Evolutionary conservation across 2,888 invertebrate genomes (phyloP), one percentile per base, ranked within the genome.

Genomic region (Yponomeuta sedellus): DNA sequence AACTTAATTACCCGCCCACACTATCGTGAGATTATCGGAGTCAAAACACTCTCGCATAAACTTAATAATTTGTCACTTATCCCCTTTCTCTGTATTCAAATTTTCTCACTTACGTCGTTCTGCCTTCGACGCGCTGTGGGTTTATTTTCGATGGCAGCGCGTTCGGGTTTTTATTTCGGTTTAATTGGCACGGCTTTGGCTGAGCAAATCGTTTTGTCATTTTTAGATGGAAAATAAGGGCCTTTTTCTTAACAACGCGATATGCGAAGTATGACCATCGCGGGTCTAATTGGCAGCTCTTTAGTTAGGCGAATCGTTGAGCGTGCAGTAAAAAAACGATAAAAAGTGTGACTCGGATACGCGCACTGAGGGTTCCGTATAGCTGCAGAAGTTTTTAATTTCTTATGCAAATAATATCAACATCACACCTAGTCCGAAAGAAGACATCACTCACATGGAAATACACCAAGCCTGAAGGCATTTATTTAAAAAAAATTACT

Each of bases 121-220:
- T 52, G 12, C 16, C 16, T 52, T 5, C 16, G 5, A 3, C 44
- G 8, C 44, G 16, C 16, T 52, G 16, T 52, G 1, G 44, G 61
- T 61, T 61, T 62, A 57, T 66, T 66, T 66, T 16, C 44, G 44
- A 16, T 52, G 44, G 66, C 61, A 16, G n/a, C 59, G 28, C 62
- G 34, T 16, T 57, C 28, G 57, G 16, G 28, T 52, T 52, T 52
- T 52, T 52, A 57, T 64, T 64, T 44, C 22, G 52, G 25, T 64
- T 64, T 64, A 64, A 64, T 64, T 64, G 64, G 64, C 44, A 52
- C 5, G 44, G 44, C 64, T 28, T 44, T 4, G 34, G 39, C 22
- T 61, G 58, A 44, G 25, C 56, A 40, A 40, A 65, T 59, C 40
- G 44, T 22, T 40, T 59, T 44, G 59, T 65, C 40, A 52, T 40